Evolutionary conservation across 1,140 invertebrate genomes (phyloP).

Genomic region (Odontomachus brunneus): DNA sequence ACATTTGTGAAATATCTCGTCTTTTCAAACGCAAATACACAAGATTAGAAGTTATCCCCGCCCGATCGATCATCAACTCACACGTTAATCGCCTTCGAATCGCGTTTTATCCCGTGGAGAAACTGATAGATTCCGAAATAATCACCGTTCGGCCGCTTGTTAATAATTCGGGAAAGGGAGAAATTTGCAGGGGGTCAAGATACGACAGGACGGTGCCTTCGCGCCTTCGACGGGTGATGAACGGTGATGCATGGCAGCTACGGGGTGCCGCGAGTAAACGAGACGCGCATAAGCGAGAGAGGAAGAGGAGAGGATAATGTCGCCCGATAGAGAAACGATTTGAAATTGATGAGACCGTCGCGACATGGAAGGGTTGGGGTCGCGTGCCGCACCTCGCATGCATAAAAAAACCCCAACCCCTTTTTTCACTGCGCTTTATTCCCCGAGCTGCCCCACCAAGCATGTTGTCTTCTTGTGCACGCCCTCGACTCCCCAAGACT

Average conservation of each 20-base stretch:
- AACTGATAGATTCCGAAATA: slow-evolving; percentile 81
- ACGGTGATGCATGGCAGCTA: slow-evolving; percentile 21
- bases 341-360: slow-evolving; percentile 81
- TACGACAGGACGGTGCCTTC: background rate
- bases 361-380: slow-evolving; percentile 77
- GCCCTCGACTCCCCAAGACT: slow-evolving; percentile 10
- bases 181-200: background rate
- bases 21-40: too few relatives aligned
- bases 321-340: slow-evolving; percentile 76
- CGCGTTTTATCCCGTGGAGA: slow-evolving; percentile 65
- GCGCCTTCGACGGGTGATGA: slow-evolving; percentile 66
- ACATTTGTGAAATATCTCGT: too few relatives aligned
- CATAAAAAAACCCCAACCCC: slow-evolving; percentile 70
- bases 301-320: slow-evolving; percentile 56
- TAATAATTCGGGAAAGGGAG: slow-evolving; percentile 30
- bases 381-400: slow-evolving; percentile 74
- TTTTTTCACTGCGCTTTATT: slow-evolving; percentile 72
- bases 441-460: slow-evolving; percentile 11
- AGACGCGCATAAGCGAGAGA: slow-evolving; percentile 15
- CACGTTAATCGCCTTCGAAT: slow-evolving; percentile 74
- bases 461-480: slow-evolving; percentile 37
- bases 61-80: slow-evolving; percentile 71
- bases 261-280: slow-evolving; percentile 20
- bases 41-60: slow-evolving; percentile 53
- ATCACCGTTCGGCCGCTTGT: slow-evolving; percentile 72